These are phyloP conservation scores for Eubasilissa regina DNA, from an alignment of 1,140 invertebrate species.

Conservation along the genomic window DNA sequence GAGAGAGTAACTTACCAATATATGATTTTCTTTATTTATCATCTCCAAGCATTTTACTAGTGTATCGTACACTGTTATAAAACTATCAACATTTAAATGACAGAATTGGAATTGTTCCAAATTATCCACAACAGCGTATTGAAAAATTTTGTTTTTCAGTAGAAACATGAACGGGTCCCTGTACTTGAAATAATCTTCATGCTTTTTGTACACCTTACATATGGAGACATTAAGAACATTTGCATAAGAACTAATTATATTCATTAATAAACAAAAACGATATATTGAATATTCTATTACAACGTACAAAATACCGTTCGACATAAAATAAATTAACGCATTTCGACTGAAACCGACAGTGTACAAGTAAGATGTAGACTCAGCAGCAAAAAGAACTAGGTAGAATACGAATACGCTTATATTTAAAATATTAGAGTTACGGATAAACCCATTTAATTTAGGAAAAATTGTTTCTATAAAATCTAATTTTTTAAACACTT, in stretches of 20 bases:
- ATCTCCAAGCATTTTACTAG: neutral
- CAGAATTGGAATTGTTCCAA: neutral
- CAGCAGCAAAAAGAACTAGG: neutral
- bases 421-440: neutral
- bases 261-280: neutral
- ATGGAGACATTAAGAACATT: neutral
- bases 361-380: too few species aligned
- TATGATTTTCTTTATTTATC: neutral
- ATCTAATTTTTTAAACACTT: conserved; percentile 5
- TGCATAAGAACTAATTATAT: neutral
- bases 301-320: neutral
- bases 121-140: neutral
- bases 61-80: neutral
- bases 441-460: neutral
- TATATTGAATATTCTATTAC: neutral
- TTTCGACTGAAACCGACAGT: too few species aligned
- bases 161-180: neutral
- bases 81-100: neutral
- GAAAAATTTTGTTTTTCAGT: neutral
- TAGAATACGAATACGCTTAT: too few species aligned
- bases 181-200: neutral
- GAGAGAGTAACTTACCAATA: too few species aligned
- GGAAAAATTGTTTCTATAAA: neutral
- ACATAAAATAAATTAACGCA: neutral
- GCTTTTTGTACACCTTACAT: neutral